phyloP scores from a whole-genome alignment of 2,113 vertebrate species.

The Etheostoma spectabile region DNA sequence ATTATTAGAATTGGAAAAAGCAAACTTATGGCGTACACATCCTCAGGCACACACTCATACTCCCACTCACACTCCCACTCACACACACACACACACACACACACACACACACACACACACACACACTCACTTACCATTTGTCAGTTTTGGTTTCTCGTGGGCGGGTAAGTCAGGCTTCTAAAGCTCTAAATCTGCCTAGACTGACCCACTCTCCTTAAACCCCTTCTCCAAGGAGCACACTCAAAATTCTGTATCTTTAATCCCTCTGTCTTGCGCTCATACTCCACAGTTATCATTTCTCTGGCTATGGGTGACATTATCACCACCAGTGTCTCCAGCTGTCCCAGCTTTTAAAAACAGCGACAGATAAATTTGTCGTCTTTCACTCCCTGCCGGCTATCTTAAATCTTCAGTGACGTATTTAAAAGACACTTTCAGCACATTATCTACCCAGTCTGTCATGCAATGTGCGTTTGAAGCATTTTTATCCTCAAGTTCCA shows the following conservation, averaged over 20 bases:
- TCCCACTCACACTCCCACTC: background rate
- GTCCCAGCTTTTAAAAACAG: constrained; percentile 19
- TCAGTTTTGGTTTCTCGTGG: constrained; percentile 40
- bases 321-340: background rate
- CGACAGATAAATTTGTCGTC: constrained; percentile 7
- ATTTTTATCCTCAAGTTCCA: background rate
- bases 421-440: background rate
- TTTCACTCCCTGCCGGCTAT: background rate
- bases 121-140: background rate
- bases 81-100: constrained; percentile 8
- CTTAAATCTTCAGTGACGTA: constrained; percentile 6
- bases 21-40: background rate
- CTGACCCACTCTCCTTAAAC: constrained; percentile 33
- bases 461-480: background rate
- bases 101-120: constrained; percentile 10
- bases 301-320: background rate
- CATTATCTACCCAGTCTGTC: background rate
- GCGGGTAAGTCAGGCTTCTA: constrained; percentile 45
- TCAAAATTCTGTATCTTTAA: constrained; percentile 9
- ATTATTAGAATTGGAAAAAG: constrained; percentile 57
- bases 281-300: constrained; percentile 21
- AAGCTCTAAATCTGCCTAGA: constrained; percentile 46
- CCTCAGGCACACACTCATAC: constrained; percentile 7
- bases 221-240: background rate
- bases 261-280: background rate